A percentile compares a stretch with the other conserved stretches of the same genome.
Conservation (phyloP, 2,888 invertebrate species). For the Dasypogon diadema region DNA sequence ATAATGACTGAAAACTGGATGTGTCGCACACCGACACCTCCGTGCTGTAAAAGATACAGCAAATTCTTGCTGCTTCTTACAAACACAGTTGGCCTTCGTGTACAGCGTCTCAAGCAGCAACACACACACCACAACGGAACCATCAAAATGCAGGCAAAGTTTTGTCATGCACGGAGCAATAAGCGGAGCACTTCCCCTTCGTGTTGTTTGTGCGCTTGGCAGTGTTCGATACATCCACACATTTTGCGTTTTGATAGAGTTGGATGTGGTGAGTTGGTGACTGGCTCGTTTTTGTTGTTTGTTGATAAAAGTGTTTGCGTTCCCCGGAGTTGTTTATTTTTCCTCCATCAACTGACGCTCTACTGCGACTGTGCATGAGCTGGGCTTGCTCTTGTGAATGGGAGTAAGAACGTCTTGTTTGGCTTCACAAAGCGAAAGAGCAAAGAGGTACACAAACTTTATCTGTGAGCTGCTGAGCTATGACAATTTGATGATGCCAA, state of each 20-base stretch:
- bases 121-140: not conserved
- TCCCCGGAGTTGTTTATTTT: not conserved
- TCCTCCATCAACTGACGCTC: not conserved
- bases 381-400: not conserved
- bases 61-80: not conserved
- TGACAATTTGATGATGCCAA: not conserved
- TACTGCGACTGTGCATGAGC: not conserved
- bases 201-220: not conserved
- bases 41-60: not conserved
- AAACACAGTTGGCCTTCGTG: constrained; percentile 1
- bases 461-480: not conserved
- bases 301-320: not conserved
- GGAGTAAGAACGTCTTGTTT: not conserved
- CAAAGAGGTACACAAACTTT: not conserved
- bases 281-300: not conserved
- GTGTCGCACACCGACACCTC: constrained; percentile 9
- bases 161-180: constrained; percentile 27
- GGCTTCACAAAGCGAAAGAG: not conserved
- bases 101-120: not conserved
- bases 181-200: not conserved
- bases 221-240: not conserved
- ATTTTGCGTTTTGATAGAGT: not conserved
- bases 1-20: not conserved
- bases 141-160: constrained; percentile 43
- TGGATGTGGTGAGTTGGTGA: not conserved